phyloP scores from a whole-genome alignment of 2,113 vertebrate genomes.

The Pungitius pungitius region DNA sequence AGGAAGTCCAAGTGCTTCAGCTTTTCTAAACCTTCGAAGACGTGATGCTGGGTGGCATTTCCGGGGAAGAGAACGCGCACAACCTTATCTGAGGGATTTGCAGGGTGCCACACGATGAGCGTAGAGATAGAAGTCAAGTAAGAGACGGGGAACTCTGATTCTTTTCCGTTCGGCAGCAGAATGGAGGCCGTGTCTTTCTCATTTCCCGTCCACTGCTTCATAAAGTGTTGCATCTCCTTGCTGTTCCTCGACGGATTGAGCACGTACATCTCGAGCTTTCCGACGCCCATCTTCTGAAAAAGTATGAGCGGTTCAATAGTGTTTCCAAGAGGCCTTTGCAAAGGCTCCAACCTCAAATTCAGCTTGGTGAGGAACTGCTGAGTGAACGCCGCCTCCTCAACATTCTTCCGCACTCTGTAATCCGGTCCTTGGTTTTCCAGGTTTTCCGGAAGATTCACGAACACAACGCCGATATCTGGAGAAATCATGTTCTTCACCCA shows the following conservation, averaged over 20 bases:
- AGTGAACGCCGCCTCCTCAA: constrained; percentile 90
- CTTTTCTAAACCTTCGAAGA: constrained; percentile 95
- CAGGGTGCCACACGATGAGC: constrained; percentile 96
- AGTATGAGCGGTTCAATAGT: constrained; percentile 90
- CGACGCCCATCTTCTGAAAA: constrained; percentile 98
- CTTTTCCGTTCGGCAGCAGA: constrained; percentile 88
- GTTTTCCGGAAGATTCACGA: constrained; percentile 93
- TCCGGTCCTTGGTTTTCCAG: constrained; percentile 86
- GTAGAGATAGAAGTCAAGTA: constrained; percentile 93
- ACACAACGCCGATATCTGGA: constrained; percentile 93
- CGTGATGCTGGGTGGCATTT: constrained; percentile 91
- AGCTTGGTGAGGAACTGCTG: constrained; percentile 92
- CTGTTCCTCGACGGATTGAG: constrained; percentile 93
- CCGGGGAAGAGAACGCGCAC: constrained; percentile 94
- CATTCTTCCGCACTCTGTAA: constrained; percentile 85
- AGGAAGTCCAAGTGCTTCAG: constrained; percentile 95
- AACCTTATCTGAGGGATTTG: constrained; percentile 94
- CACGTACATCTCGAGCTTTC: constrained; percentile 96
- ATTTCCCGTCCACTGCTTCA: constrained; percentile 95
- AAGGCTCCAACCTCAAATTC: constrained; percentile 90
- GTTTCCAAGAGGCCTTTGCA: constrained; percentile 88
- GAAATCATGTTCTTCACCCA: constrained; percentile 99
- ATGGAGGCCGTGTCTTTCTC: constrained; percentile 89
- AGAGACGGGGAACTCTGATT: constrained; percentile 90
- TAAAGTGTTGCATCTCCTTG: constrained; percentile 95